Evolutionary conservation across 2,888 invertebrate genomes (phyloP), one percentile per base, ranked within the genome.

Genomic region (Trypoxylon attenuatum): DNA sequence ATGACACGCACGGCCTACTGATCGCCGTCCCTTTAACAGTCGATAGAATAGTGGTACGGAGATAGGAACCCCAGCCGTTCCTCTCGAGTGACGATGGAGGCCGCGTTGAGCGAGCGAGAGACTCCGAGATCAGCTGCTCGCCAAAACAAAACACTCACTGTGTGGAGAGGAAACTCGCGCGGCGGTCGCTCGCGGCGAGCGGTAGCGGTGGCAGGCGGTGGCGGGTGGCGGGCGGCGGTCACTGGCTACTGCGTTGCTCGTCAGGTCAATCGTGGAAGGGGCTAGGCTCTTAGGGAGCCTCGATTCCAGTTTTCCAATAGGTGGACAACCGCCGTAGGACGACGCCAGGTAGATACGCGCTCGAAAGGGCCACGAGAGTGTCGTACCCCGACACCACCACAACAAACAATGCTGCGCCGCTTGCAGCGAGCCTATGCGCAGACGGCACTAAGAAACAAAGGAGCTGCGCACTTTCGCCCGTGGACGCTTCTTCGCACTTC

Each of bases 371-470:
- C 33, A 15, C 8, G 43, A 60, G 41, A 47, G 42, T 64, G 61
- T 56, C 54, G 57, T 67, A 52, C 53, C 70, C n/a, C n/a, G n/a
- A n/a, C n/a, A n/a, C n/a, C 46, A 69, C 51, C 76, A 78, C 77
- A 82, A 84, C 81, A 82, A 83, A 84, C 82, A 78, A 80, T 71
- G 81, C 80, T 84, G 84, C 84, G 84, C 83, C 79, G 77, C 73
- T 71, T 64, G 77, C 78, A 73, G 67, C 51, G 70, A 75, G 79
- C 57, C 73, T 80, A 80, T 83, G 83, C 84, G 84, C 84, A 73
- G 76, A 73, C 61, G 39, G 4, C 25, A 46, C 27, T 66, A 51
- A 61, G 41, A 78, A 81, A 84, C 84, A 84, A 84, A 84, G 84
- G 74, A 65, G 71, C 57, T 70, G 69, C 70, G 69, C 69, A 76